Conservation (phyloP, 2,888 invertebrate genomes). For the Clistopyga incitator region DNA sequence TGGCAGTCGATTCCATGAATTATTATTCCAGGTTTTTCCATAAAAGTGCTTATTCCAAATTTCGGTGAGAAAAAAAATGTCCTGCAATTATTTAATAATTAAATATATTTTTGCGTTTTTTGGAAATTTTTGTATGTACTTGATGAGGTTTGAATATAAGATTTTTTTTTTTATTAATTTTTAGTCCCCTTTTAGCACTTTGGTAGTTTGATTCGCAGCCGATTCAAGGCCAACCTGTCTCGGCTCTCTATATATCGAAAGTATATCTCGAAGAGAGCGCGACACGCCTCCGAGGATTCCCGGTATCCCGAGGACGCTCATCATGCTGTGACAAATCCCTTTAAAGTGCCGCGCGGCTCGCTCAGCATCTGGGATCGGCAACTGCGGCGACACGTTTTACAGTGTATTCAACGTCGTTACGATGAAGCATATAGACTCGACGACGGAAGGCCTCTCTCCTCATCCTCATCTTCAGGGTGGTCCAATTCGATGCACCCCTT, state of each 20-base stretch:
- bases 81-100: too few relatives aligned
- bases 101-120: too few relatives aligned
- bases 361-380: conserved; percentile 35
- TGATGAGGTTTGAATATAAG: too few relatives aligned
- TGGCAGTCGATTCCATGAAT: too few relatives aligned
- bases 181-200: conserved; percentile 38
- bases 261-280: conserved; percentile 48
- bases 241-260: conserved; percentile 61
- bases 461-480: conserved; percentile 66
- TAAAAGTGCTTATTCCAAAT: too few relatives aligned
- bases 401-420: conserved; percentile 61
- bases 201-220: conserved; percentile 53
- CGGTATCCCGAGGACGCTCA: conserved; percentile 68
- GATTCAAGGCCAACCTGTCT: conserved; percentile 67
- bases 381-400: conserved; percentile 65
- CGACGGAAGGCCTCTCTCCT: conserved; percentile 47
- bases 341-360: conserved; percentile 71
- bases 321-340: conserved; percentile 75
- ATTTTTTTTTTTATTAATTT: conserved; percentile 31
- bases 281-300: conserved; percentile 70
- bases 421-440: conserved; percentile 46
- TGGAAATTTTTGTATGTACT: too few relatives aligned
- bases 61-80: too few relatives aligned
- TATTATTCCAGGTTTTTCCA: too few relatives aligned
- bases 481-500: conserved; percentile 73